Percentiles rank a stretch among this genome's conserved stretches.
These are phyloP conservation scores for Trypoxylon attenuatum DNA, from an alignment of 2,888 invertebrate genomes.

Conservation along the genomic window DNA sequence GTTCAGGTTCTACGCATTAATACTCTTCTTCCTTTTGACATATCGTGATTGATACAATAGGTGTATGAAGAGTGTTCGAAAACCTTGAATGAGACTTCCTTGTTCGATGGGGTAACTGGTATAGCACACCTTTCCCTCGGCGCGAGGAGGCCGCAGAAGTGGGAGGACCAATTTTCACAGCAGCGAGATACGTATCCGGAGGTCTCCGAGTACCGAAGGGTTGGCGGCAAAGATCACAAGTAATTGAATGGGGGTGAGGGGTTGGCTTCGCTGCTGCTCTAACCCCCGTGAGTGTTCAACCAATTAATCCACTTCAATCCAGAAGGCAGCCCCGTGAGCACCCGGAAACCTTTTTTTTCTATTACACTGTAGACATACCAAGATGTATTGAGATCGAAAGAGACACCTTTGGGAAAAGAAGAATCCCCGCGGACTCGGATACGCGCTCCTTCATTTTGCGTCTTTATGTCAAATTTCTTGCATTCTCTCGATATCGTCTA, in stretches of 20 bases:
- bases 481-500: neutral
- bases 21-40: neutral
- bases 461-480: constrained; percentile 14
- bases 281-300: constrained; percentile 71
- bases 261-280: constrained; percentile 42
- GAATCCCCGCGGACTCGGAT: constrained; percentile 12
- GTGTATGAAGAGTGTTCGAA: constrained; percentile 46
- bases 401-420: constrained; percentile 52
- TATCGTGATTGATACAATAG: constrained; percentile 44
- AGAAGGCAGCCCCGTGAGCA: constrained; percentile 62
- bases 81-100: constrained; percentile 50
- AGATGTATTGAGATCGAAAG: constrained; percentile 68
- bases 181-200: constrained; percentile 54
- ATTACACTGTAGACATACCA: constrained; percentile 55
- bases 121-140: constrained; percentile 42
- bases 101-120: constrained; percentile 52
- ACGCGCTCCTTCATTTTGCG: constrained; percentile 14
- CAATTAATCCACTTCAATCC: constrained; percentile 72
- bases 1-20: too few species aligned
- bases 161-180: constrained; percentile 57
- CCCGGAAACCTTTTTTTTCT: constrained; percentile 53
- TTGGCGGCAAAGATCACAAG: constrained; percentile 68
- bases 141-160: constrained; percentile 26
- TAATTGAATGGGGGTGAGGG: constrained; percentile 60
- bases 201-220: constrained; percentile 57